A percentile compares a stretch with the other conserved stretches of the same genome.
Conservation (phyloP, 2,888 invertebrate genomes). For the Kuschelorhynchus macadamiae region DNA sequence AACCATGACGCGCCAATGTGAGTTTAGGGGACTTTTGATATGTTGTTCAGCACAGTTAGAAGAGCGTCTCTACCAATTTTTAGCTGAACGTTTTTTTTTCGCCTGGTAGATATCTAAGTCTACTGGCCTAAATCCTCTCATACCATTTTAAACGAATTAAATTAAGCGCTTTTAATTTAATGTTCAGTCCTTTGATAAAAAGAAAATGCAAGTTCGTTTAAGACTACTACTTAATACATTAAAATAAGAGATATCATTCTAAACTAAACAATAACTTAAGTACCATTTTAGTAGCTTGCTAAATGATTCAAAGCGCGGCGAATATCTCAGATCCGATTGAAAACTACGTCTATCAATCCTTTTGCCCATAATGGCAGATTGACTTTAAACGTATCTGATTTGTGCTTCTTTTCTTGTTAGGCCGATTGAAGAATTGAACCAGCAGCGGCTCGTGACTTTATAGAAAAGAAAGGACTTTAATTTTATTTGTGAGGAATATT, state of each 20-base stretch:
- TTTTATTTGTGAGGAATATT: too few species aligned
- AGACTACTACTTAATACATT: conserved; percentile 35
- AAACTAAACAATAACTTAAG: conserved; percentile 48
- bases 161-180: background rate
- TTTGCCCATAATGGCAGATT: conserved; percentile 64
- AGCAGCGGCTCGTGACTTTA: conserved; percentile 15
- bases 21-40: too few species aligned
- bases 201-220: conserved; percentile 10
- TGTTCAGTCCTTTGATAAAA: background rate
- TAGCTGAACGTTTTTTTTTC: too few species aligned
- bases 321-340: conserved; percentile 54
- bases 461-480: background rate
- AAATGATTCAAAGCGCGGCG: conserved; percentile 61
- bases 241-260: conserved; percentile 45
- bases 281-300: conserved; percentile 63
- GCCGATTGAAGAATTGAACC: conserved; percentile 14
- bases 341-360: conserved; percentile 67
- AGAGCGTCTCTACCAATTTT: too few species aligned
- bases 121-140: too few species aligned
- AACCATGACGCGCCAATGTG: too few species aligned
- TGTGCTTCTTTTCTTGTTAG: conserved; percentile 58
- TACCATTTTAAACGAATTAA: background rate
- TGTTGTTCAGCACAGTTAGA: too few species aligned
- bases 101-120: too few species aligned
- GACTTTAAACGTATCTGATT: conserved; percentile 68